These are phyloP conservation scores for Apeltes quadracus DNA, from an alignment of 2,113 vertebrate genomes.

Conservation along the genomic window DNA sequence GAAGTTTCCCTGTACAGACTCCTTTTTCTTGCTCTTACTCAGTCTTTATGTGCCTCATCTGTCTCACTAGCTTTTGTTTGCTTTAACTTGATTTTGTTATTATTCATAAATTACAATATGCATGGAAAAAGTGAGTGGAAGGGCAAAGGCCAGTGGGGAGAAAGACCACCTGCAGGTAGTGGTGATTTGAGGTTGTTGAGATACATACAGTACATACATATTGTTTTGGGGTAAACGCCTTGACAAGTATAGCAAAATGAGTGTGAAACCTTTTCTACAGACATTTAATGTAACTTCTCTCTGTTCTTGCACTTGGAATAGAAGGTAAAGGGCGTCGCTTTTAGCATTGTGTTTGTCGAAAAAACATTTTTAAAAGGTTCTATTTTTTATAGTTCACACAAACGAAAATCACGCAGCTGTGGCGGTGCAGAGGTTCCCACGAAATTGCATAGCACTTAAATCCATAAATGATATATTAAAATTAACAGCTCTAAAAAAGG, in stretches of 20 bases:
- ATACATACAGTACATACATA: conserved; percentile 36
- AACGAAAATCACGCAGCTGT: conserved; percentile 23
- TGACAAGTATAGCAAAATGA: conserved; percentile 36
- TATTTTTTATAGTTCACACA: conserved; percentile 34
- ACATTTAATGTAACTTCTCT: conserved; percentile 44
- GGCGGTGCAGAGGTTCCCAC: conserved; percentile 22
- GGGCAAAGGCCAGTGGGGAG: conserved; percentile 32
- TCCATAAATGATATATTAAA: neutral
- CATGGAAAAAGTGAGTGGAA: conserved; percentile 17
- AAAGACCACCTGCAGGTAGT: conserved; percentile 1
- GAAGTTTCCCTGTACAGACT: conserved; percentile 54
- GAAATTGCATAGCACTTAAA: neutral
- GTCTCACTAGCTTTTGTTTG: conserved; percentile 12
- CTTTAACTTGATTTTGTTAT: conserved; percentile 48
- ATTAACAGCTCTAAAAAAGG: conserved; percentile 1
- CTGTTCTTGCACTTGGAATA: conserved; percentile 26
- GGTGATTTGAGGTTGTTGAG: conserved; percentile 25
- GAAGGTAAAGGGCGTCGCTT: conserved; percentile 43
- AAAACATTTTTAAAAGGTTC: conserved; percentile 13
- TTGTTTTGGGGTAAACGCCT: conserved; percentile 46
- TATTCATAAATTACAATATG: conserved; percentile 14
- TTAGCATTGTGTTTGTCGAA: conserved; percentile 20
- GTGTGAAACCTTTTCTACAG: conserved; percentile 55
- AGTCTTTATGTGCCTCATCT: conserved; percentile 4
- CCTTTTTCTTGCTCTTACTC: conserved; percentile 5